Percentiles rank a stretch among this genome's conserved stretches.
Evolutionary conservation across 2,113 vertebrate genomes (phyloP).

Genomic region (Origma solitaria): DNA sequence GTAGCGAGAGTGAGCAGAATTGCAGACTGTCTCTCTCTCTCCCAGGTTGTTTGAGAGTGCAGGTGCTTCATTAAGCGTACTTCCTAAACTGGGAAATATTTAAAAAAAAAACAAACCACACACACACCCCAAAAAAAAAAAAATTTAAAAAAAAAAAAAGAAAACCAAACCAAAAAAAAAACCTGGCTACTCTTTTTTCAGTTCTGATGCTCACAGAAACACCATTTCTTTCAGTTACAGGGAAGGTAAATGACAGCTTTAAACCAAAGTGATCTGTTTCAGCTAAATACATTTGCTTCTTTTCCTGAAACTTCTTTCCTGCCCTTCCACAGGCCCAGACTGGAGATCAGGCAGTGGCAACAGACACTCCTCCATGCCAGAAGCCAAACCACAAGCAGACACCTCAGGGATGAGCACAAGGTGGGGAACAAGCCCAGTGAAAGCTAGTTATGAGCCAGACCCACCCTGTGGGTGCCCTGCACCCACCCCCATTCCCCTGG

Average conservation of each 20-base stretch:
- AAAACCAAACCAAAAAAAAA: background rate
- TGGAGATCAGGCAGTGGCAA: background rate
- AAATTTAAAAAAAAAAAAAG: background rate
- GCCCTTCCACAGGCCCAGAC: background rate
- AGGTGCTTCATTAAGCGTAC: background rate
- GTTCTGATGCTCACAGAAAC: background rate
- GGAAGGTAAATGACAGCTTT: background rate
- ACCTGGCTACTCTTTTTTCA: background rate
- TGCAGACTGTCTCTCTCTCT: background rate
- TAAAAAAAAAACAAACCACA: background rate
- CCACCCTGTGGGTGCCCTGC: rapidly evolving
- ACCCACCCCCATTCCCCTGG: rapidly evolving
- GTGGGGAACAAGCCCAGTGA: background rate
- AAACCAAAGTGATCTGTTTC: background rate
- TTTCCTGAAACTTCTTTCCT: background rate
- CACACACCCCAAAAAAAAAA: too few species aligned
- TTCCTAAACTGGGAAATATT: background rate
- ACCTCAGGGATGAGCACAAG: background rate
- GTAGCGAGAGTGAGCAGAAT: rapidly evolving
- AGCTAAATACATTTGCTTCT: background rate
- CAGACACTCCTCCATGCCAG: background rate
- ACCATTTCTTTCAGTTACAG: background rate
- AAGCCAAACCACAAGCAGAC: background rate
- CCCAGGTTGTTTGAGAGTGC: background rate
- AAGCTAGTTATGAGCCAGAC: background rate